phyloP scores from a whole-genome alignment of 1,140 invertebrate genomes.

The Trachymyrmex septentrionalis region DNA sequence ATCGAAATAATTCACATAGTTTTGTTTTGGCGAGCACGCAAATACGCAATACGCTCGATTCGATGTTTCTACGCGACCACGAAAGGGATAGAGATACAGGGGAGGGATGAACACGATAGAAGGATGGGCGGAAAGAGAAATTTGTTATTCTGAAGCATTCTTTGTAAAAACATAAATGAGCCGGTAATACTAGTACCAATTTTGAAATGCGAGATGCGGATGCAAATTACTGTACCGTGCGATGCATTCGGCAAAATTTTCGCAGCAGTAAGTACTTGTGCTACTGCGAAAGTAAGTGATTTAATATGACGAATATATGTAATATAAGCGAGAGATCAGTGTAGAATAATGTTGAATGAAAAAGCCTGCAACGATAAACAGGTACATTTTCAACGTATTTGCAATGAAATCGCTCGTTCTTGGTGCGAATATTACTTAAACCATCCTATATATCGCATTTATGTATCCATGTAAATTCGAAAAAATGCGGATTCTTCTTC shows the following conservation, averaged over 20 bases:
- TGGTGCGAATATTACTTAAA: constrained; percentile 16
- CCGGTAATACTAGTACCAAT: constrained; percentile 25
- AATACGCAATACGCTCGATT: constrained; percentile 66
- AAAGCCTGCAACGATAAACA: not conserved
- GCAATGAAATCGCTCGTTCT: not conserved
- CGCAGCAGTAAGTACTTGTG: not conserved
- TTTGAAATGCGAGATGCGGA: constrained; percentile 11
- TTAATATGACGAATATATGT: not conserved
- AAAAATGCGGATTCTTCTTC: constrained; percentile 58
- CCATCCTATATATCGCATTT: constrained; percentile 41
- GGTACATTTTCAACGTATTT: constrained; percentile 2
- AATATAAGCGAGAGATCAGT: not conserved
- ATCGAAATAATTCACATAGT: constrained; percentile 76
- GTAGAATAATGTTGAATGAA: not conserved
- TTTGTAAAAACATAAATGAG: constrained; percentile 41
- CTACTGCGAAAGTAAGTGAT: not conserved
- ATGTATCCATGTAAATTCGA: constrained; percentile 58
- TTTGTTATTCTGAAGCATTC: constrained; percentile 20
- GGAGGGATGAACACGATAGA: not conserved
- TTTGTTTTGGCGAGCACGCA: constrained; percentile 56
- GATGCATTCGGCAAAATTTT: not conserved
- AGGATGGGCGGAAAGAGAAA: constrained; percentile 7
- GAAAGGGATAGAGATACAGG: constrained; percentile 20
- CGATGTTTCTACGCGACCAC: constrained; percentile 8
- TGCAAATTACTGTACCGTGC: not conserved